A percentile compares a stretch with the other conserved stretches of the same genome.
Conservation (phyloP, 2,113 vertebrate genomes). For the Zosterops lateralis region DNA sequence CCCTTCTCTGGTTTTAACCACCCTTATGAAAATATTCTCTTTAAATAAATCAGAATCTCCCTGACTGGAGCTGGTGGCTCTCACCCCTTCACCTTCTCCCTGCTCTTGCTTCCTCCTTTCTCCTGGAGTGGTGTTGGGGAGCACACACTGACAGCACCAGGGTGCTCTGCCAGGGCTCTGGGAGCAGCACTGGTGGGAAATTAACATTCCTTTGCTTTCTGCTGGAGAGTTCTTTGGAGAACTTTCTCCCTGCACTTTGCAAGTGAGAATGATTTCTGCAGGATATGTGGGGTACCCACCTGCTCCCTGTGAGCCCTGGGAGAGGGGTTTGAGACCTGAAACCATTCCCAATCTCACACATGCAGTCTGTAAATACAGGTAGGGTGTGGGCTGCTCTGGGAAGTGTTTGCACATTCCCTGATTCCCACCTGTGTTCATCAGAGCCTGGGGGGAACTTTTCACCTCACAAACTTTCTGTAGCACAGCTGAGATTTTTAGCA, state of each 20-base stretch:
- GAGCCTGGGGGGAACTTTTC: background rate
- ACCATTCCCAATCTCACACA: accelerated
- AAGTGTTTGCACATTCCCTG: accelerated
- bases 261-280: background rate
- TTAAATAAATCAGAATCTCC: background rate
- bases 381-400: accelerated
- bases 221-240: background rate
- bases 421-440: accelerated
- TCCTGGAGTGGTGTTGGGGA: accelerated
- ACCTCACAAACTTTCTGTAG: background rate
- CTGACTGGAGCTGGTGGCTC: background rate
- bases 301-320: no score
- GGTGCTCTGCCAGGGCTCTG: accelerated
- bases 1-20: background rate
- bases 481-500: accelerated
- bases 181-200: background rate
- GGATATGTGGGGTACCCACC: accelerated
- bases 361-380: accelerated
- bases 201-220: accelerated
- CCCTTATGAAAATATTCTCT: background rate
- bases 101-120: background rate
- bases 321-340: background rate
- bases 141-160: background rate
- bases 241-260: background rate
- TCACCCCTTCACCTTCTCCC: background rate